A percentile compares a stretch with the other conserved stretches of the same genome.
Evolutionary conservation across 2,888 invertebrate genomes (phyloP).

Genomic region (Timema podura): DNA sequence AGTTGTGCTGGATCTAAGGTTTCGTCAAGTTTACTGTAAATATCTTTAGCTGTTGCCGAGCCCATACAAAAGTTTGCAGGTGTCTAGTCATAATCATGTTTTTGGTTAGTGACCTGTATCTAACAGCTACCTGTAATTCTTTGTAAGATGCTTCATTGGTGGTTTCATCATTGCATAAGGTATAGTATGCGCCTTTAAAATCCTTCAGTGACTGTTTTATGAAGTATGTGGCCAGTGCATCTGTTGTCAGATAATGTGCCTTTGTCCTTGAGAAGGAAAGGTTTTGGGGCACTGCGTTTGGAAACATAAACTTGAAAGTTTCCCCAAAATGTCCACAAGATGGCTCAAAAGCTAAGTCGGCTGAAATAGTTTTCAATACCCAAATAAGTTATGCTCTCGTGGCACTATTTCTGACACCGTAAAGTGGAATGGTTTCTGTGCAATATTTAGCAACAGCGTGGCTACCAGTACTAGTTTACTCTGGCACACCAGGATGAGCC

Average conservation of each 20-base stretch:
- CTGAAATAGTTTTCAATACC: background rate
- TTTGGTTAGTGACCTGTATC: background rate
- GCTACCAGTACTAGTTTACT: background rate
- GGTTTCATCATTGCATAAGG: background rate
- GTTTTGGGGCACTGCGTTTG: background rate
- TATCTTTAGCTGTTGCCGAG: constrained; percentile 3
- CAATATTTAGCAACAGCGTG: too few relatives aligned
- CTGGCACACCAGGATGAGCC: background rate
- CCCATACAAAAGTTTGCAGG: background rate
- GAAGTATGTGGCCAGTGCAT: background rate
- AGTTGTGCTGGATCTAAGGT: background rate
- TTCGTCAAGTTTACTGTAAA: background rate
- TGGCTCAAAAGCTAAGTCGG: background rate
- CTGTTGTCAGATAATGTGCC: background rate
- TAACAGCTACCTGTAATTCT: background rate
- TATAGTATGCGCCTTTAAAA: background rate
- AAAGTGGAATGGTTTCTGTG: background rate
- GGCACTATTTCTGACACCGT: background rate
- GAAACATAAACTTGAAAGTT: constrained; percentile 1
- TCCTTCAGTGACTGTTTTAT: background rate
- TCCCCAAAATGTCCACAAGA: background rate
- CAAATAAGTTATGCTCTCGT: background rate
- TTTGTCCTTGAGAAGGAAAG: background rate
- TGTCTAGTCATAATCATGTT: background rate
- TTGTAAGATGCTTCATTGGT: background rate